Base-by-base conservation (phyloP, 2,113 vertebrate genomes). In the Cinclus cinclus region DNA sequence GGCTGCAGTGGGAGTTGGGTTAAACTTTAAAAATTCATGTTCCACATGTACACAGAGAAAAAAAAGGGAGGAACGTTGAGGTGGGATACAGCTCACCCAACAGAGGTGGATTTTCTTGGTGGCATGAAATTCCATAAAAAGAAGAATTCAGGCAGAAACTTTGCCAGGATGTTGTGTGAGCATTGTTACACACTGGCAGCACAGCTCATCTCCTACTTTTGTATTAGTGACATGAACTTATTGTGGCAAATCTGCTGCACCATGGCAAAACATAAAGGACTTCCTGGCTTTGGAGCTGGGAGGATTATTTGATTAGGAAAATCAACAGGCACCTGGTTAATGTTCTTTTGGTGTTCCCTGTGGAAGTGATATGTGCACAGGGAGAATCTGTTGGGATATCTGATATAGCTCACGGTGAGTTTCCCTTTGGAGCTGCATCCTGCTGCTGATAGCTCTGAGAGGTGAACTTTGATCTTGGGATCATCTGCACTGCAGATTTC, bases 401-500 rank as follows among this genome's bases (percentile, higher is more conserved):
- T 73, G 79, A 39, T 58, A 1, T 0, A 18, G 23, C 47, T 6
- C 17, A 13, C 4, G 11, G 33, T 9, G 42, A 22, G 24, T 16
- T 82, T 65, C 67, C 53, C 65, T 82, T 64, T 53, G 81, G 44
- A 74, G 74, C 70, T 42, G 53, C 65, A 53, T 68, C 83, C 92
- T 78, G 60, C 80, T 62, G 86, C 6, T 73, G 83, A 0, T 53
- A 50, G 55, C 19, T 49, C 49, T 46, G 18, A 7, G 30, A 87
- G 79, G 41, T 91, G 74, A 83, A 28, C 92, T 95, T 92, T 87
- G 81, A 83, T 92, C 76, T 74, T 37, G 27, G 50, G 5, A 68
- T 96, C 82, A 81, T 87, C 87, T 92, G 73, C 41, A 17, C 64
- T 83, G 81, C 92, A 92, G 63, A 41, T 83, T 86, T 87, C 69